phyloP scores from a whole-genome alignment of 2,113 vertebrate species.

The Origma solitaria region DNA sequence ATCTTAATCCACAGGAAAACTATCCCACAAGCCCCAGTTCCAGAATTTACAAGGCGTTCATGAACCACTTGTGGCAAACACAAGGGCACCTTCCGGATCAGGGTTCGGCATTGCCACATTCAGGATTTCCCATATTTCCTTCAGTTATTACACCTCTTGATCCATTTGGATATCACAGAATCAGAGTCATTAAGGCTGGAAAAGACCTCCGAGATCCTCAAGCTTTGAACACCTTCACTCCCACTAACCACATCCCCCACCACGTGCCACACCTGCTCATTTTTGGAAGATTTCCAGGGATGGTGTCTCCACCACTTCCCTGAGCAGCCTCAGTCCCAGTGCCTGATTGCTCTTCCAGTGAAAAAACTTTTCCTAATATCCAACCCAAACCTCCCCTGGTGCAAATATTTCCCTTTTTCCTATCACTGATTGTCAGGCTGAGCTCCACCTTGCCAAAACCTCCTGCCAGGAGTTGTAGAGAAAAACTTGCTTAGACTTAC shows the following conservation, averaged over 20 bases:
- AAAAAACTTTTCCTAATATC: neutral
- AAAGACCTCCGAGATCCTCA: neutral
- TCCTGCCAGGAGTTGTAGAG: neutral
- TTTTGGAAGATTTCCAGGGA: neutral
- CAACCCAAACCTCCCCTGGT: too few relatives aligned
- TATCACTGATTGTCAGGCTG: accelerated
- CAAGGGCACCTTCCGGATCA: neutral
- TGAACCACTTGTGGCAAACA: neutral
- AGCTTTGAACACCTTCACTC: too few relatives aligned
- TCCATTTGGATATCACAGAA: neutral
- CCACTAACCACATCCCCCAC: neutral
- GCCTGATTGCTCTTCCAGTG: neutral
- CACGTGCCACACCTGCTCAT: neutral
- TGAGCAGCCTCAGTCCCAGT: neutral
- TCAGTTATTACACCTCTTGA: neutral
- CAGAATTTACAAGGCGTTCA: neutral
- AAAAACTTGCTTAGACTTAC: neutral
- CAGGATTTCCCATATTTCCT: neutral
- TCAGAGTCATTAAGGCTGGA: neutral
- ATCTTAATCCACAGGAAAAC: neutral
- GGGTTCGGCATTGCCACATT: neutral
- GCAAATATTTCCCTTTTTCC: neutral
- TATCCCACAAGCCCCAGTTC: neutral
- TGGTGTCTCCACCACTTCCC: neutral
- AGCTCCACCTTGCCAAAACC: neutral